A percentile compares a stretch with the other conserved stretches of the same genome.
Conservation (phyloP, 2,113 vertebrate genomes). For the Eleginops maclovinus region DNA sequence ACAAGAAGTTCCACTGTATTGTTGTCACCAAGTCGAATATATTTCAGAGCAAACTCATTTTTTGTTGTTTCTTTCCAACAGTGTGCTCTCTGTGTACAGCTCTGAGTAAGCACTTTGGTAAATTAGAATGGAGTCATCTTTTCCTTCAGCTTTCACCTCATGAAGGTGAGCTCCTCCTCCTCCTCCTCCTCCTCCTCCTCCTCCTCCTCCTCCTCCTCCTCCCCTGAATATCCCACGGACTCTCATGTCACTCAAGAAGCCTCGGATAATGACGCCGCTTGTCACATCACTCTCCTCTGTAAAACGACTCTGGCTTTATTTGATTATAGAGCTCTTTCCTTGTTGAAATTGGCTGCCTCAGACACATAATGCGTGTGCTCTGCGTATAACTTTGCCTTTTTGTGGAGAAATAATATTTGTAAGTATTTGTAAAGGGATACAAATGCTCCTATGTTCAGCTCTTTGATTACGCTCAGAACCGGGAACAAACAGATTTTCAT, state of each 20-base stretch:
- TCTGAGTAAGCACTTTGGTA: constrained; percentile 48
- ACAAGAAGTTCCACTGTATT: too few relatives aligned
- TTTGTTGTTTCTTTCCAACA: neutral
- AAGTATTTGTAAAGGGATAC: constrained; percentile 7
- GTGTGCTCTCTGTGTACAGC: neutral
- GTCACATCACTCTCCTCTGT: constrained; percentile 1
- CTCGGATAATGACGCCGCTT: constrained; percentile 16
- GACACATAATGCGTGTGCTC: neutral
- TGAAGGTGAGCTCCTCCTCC: constrained; percentile 45
- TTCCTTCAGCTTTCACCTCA: constrained; percentile 31
- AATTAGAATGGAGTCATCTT: constrained; percentile 48
- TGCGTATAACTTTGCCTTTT: neutral
- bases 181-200: constrained; percentile 50
- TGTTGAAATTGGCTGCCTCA: neutral
- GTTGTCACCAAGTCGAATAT: too few relatives aligned
- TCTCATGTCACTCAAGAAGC: neutral
- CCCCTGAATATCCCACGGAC: constrained; percentile 1
- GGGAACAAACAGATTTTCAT: constrained; percentile 4
- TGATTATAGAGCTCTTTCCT: neutral
- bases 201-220: constrained; percentile 50
- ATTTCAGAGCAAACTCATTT: neutral
- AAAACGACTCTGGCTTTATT: neutral
- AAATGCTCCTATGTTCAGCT: constrained; percentile 24
- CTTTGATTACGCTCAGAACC: neutral
- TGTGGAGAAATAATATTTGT: constrained; percentile 18